Conservation (phyloP, 1,140 invertebrate genomes). For the Drosophila cardini region DNA sequence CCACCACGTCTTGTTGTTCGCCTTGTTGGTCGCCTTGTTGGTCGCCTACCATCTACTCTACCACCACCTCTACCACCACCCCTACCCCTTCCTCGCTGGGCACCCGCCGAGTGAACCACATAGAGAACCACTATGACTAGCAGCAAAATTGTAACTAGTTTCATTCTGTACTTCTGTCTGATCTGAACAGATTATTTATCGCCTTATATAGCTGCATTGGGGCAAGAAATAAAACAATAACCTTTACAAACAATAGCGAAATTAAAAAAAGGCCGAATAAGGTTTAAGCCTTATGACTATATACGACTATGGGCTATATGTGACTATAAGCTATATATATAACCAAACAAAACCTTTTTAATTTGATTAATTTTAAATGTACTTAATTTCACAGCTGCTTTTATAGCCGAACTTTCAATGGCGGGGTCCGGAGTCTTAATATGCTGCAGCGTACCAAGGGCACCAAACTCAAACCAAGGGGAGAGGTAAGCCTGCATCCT, state of each 20-base stretch:
- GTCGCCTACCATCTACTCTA: background rate
- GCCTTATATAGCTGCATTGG: background rate
- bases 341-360: too few relatives aligned
- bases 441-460: too few relatives aligned
- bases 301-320: too few relatives aligned
- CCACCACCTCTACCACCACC: background rate
- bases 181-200: background rate
- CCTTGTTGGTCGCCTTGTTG: background rate
- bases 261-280: too few relatives aligned
- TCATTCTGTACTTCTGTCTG: conserved; percentile 3
- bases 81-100: background rate
- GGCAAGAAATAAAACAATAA: background rate
- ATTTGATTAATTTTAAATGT: too few relatives aligned
- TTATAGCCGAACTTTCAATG: too few relatives aligned
- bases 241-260: background rate
- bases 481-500: too few relatives aligned
- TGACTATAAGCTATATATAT: too few relatives aligned
- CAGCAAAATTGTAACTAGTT: background rate
- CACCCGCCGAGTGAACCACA: background rate
- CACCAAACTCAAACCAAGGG: too few relatives aligned
- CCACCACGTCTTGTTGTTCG: background rate
- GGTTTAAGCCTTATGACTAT: too few relatives aligned
- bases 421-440: too few relatives aligned
- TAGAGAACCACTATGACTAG: conserved; percentile 1
- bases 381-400: too few relatives aligned